phyloP scores from a whole-genome alignment of 2,113 vertebrate genomes.

The Peromyscus californicus region DNA sequence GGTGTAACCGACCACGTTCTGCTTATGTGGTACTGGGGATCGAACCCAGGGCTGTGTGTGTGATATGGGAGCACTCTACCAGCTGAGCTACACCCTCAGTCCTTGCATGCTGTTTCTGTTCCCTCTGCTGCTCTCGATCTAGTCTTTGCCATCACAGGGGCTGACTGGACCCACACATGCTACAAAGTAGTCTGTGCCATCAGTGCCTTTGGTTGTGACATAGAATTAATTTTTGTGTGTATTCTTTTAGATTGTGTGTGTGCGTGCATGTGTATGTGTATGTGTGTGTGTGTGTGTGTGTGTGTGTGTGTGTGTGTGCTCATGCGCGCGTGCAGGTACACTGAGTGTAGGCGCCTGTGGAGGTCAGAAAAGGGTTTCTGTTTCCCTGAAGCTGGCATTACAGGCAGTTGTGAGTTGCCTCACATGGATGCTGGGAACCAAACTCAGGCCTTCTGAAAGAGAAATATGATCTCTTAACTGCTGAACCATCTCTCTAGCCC shows the following conservation, averaged over 20 bases:
- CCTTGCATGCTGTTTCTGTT: not conserved
- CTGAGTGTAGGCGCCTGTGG: not conserved
- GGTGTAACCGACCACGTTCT: not conserved
- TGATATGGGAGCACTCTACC: not conserved
- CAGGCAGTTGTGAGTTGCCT: not conserved
- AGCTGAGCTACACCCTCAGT: not conserved
- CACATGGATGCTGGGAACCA: not conserved
- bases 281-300: not conserved
- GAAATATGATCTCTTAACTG: not conserved
- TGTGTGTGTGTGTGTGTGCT: no score
- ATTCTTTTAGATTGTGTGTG: not conserved
- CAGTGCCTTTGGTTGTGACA: constrained; percentile 20
- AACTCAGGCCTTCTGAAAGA: not conserved
- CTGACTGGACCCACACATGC: not conserved
- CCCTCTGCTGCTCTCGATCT: not conserved
- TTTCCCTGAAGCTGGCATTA: not conserved
- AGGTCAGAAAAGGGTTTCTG: not conserved
- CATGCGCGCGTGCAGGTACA: no score
- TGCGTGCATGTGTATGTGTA: no score
- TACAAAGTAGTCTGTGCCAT: not conserved
- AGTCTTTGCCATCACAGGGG: not conserved
- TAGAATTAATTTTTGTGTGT: not conserved
- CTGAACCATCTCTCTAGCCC: not conserved
- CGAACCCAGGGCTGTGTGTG: no score
- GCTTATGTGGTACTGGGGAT: not conserved